Conservation (phyloP, 2,888 invertebrate genomes). For the Hecatera dysodea region DNA sequence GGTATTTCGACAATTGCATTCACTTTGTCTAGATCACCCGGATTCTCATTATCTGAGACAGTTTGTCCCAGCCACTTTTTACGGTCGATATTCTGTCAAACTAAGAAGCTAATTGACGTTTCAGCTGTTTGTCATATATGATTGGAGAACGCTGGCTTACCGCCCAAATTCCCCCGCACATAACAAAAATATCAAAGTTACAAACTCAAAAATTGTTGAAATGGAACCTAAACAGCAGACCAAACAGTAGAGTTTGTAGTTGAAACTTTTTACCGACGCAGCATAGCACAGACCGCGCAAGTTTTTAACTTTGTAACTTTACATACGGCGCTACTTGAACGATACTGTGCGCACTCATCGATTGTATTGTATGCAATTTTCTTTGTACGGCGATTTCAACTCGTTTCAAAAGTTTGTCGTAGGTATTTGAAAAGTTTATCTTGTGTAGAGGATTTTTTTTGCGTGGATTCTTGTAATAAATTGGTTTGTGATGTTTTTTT, state of each 20-base stretch:
- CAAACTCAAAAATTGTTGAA: constrained; percentile 16
- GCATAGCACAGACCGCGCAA: constrained; percentile 11
- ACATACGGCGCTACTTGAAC: constrained; percentile 34
- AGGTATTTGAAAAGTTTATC: constrained; percentile 31
- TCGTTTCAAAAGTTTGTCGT: constrained; percentile 16
- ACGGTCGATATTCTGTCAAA: not conserved
- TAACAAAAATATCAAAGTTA: constrained; percentile 13
- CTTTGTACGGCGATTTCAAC: constrained; percentile 15
- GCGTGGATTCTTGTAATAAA: constrained; percentile 1
- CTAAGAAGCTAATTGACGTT: not conserved
- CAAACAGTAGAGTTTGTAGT: constrained; percentile 37
- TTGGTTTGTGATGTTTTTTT: not conserved
- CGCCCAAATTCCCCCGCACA: not conserved
- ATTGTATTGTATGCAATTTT: constrained; percentile 37
- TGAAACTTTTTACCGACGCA: constrained; percentile 45
- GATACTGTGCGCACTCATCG: constrained; percentile 28
- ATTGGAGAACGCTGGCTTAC: not conserved
- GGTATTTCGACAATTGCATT: no score
- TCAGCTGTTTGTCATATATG: no score
- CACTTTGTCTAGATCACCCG: no score
- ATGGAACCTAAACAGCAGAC: constrained; percentile 20
- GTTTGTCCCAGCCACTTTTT: not conserved
- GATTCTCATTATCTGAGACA: not conserved
- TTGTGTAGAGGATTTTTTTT: not conserved
- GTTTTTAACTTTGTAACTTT: constrained; percentile 49